Evolutionary conservation across 2,113 vertebrate genomes (phyloP).

Genomic region (Tretioscincus oriximinensis): DNA sequence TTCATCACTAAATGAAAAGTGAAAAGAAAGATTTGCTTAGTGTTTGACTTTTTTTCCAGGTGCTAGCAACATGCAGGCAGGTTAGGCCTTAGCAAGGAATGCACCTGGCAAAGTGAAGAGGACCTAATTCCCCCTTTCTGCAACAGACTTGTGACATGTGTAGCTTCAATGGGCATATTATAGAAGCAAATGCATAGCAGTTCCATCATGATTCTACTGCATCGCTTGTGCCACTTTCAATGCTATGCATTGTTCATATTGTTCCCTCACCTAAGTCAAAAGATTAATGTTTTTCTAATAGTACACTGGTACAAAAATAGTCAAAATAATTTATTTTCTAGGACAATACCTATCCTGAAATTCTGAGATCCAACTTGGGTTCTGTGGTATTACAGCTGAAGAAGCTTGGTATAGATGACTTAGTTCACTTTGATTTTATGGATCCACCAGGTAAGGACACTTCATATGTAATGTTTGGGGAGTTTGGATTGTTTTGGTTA

Average conservation of each 20-base stretch:
- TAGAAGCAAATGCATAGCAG: background rate
- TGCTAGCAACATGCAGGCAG: too few relatives aligned
- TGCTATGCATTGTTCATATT: background rate
- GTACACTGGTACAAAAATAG: background rate
- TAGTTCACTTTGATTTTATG: slow-evolving; percentile 99
- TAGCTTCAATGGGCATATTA: background rate
- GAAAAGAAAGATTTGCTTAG: too few relatives aligned
- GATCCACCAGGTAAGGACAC: slow-evolving; percentile 89
- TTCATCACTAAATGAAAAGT: too few relatives aligned
- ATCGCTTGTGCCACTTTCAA: background rate
- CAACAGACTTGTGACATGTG: too few relatives aligned
- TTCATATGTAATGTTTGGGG: background rate
- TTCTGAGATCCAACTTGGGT: slow-evolving; percentile 92
- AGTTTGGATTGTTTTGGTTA: background rate
- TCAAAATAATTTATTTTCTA: slow-evolving; percentile 50
- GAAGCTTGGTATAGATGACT: slow-evolving; percentile 95
- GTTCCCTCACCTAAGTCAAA: background rate
- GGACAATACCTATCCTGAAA: slow-evolving; percentile 98
- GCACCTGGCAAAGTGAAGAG: too few relatives aligned
- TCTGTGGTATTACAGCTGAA: slow-evolving; percentile 94
- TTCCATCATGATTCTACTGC: background rate
- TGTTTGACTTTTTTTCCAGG: too few relatives aligned
- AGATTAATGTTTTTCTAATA: slow-evolving; percentile 4
- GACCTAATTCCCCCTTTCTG: too few relatives aligned
- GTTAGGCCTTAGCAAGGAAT: too few relatives aligned